Conservation (phyloP, 2,888 invertebrate species). For the Melanchra persicariae region DNA sequence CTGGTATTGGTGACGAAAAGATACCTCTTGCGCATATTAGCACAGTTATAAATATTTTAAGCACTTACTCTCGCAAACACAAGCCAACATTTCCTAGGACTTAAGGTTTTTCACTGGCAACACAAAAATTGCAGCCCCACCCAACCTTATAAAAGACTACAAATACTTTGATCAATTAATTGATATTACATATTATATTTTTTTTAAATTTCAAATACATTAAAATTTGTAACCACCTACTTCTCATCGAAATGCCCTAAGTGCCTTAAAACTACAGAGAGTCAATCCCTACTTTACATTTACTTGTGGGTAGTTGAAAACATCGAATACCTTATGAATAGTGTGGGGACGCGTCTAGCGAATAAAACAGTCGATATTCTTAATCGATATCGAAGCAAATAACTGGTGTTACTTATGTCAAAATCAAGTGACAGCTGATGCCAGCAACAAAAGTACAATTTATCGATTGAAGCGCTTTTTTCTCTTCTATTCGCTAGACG, state of each 20-base stretch:
- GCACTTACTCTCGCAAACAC: neutral
- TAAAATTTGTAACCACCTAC: slow-evolving; percentile 71
- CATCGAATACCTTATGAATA: slow-evolving; percentile 68
- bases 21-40: neutral
- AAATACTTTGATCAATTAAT: slow-evolving; percentile 78
- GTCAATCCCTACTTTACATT: slow-evolving; percentile 73
- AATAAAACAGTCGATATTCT: slow-evolving; percentile 18
- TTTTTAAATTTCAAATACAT: slow-evolving; percentile 67
- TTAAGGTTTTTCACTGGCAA: slow-evolving; percentile 16
- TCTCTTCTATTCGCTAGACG: slow-evolving; percentile 45
- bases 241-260: slow-evolving; percentile 72
- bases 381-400: neutral
- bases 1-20: neutral
- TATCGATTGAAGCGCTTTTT: slow-evolving; percentile 21
- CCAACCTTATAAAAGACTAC: slow-evolving; percentile 83
- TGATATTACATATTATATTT: slow-evolving; percentile 63
- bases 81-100: neutral
- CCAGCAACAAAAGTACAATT: neutral
- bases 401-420: neutral
- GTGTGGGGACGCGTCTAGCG: slow-evolving; percentile 41
- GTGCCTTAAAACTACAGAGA: slow-evolving; percentile 78
- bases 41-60: too few species aligned
- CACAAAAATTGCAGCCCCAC: slow-evolving; percentile 69
- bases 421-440: neutral
- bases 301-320: slow-evolving; percentile 68